Base-by-base conservation (phyloP, 2,113 vertebrate species). In the Stegastes partitus region DNA sequence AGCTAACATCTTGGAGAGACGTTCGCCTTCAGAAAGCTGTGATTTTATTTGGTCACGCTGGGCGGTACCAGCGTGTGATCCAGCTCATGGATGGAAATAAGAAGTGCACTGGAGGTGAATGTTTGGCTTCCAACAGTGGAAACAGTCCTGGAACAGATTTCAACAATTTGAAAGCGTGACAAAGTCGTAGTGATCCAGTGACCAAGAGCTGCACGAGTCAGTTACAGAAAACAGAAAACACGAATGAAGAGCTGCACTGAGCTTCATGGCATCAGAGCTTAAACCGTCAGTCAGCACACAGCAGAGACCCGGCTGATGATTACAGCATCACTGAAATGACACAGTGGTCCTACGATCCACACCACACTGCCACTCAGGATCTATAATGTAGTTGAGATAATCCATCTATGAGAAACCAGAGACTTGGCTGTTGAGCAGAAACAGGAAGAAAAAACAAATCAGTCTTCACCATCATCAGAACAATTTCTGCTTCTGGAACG, bases 401-500 rank as follows among this genome's bases (percentile, higher is more conserved):
- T 47, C 12, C 23, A 64, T 53, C 51, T 51, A 23, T 0, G 0
- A 21, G 21, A 19, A 15, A 7, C 11, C 3, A 18, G n/a, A 50
- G 15, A 42, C 18, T 37, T 15, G 22, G 7, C 28, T 23, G 34
- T 16, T 42, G 19, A 44, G 12, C 39, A 42, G 39, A 42, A 3
- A 19, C 0, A 34, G 10, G 10, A 7, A 34, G 5, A 28, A 28
- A 39, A 39, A 42, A 42, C 39, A 42, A 14, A 42, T 15, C 11
- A 14, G 14, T 42, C 39, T 55, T 23, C 11, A 19, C 11, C 8
- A 19, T 25, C 49, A 47, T 37, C 11, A n/a, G 1, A n/a, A 14
- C 14, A 65, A 50, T 25, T 50, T 83, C 19, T 42, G 19, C 50
- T 71, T 47, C 42, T 25, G 23, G 39, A 58, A 77, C 61, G 49